Evolutionary conservation across 2,888 invertebrate species (phyloP).

Genomic region (Caenorhabditis drosophilae): DNA sequence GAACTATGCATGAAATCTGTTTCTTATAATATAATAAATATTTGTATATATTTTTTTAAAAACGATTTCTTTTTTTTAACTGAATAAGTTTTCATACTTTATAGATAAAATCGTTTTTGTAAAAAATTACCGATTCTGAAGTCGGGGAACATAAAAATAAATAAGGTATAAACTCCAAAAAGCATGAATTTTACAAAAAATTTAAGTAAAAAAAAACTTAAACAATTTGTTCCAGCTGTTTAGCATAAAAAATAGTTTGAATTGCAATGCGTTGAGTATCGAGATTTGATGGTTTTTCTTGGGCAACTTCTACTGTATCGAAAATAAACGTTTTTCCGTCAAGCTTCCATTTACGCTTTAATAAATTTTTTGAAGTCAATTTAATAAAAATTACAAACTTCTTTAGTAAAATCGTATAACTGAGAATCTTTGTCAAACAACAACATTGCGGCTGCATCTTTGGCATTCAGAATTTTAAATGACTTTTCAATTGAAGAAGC

Average conservation of each 20-base stretch:
- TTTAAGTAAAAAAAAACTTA: constrained; percentile 72
- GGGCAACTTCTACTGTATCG: constrained; percentile 77
- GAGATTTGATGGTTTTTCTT: constrained; percentile 72
- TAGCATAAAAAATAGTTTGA: constrained; percentile 93
- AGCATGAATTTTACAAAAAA: not conserved
- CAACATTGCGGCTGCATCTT: constrained; percentile 41
- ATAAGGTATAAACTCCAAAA: too few species aligned
- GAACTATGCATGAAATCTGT: too few species aligned
- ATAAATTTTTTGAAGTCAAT: too few species aligned
- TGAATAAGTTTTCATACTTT: too few species aligned
- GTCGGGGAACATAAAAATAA: too few species aligned
- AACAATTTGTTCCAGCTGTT: constrained; percentile 98
- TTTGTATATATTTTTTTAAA: too few species aligned
- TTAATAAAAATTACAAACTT: too few species aligned
- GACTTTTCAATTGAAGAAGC: constrained; percentile 95
- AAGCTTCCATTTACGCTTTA: constrained; percentile 85
- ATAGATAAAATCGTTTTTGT: too few species aligned
- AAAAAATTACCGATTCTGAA: too few species aligned
- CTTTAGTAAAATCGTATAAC: constrained; percentile 46
- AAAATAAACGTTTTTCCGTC: constrained; percentile 82
- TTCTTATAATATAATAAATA: too few species aligned
- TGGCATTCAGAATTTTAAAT: constrained; percentile 83
- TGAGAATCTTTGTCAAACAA: constrained; percentile 49
- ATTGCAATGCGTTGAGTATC: constrained; percentile 89
- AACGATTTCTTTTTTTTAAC: too few species aligned